Base-by-base conservation (phyloP, 2,113 vertebrate genomes). In the Anoura caudifer region DNA sequence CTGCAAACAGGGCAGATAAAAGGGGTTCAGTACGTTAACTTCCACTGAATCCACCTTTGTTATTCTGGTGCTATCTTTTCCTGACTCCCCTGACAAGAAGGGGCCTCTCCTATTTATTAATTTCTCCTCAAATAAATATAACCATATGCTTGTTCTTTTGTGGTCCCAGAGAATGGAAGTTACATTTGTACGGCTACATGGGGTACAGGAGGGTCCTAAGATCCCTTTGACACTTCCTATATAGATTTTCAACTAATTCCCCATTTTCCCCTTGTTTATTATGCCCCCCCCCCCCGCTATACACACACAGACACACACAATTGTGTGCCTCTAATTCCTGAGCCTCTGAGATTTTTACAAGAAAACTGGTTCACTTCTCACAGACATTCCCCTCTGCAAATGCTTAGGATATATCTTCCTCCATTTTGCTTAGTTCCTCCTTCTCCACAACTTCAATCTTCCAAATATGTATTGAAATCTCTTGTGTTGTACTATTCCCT, bases 331-430 rank as follows among this genome's bases (percentile, higher is more conserved):
- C 72, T 76, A 81, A 90, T 87, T 69, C 31, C 52, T 70, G 17
- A 79, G 38, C 54, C 70, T 83, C 75, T 28, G 43, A 54, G 38
- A 36, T 75, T 91, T 93, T 82, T 59, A 89, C n/a, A 84, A 26
- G 15, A 17, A 95, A 96, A 88, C 19, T 19, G 43, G 6, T 65
- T 90, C 59, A 63, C 33, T 88, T 96, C 63, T 92, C 47, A 91
- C 47, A 92, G 28, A 89, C 36, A 85, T 11, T 87, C 31, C 54
- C 31, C 11, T 61, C 41, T 73, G 45, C 13, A 45, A 79, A 59
- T 5, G 2, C 16, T 76, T 36, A 90, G 84, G 70, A 28, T 50
- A 61, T 10, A 38, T 85, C 43, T 79, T 63, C 43, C 36, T 88
- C 52, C 52, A 15, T 28, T 79, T 56, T 45, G 69, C 33, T 54